Conservation (phyloP, 2,113 vertebrate genomes). For the Bombycilla garrulus region DNA sequence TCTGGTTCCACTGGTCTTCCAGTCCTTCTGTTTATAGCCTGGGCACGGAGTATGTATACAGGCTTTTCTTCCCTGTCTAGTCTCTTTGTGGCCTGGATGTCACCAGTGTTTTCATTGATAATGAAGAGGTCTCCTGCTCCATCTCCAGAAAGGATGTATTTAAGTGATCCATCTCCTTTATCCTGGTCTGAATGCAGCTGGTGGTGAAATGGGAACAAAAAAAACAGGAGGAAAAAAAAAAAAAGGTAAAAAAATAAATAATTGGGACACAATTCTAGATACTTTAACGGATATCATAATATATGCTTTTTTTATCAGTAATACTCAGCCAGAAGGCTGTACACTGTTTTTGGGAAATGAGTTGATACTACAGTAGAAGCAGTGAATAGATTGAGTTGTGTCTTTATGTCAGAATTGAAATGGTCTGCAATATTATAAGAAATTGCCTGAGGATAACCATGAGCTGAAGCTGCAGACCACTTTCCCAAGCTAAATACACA, state of each 20-base stretch:
- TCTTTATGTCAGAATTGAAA: not conserved
- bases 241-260: slow-evolving; percentile 29
- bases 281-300: not conserved
- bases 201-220: slow-evolving; percentile 46
- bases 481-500: not conserved
- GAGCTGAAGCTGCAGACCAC: not conserved
- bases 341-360: not conserved
- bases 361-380: not conserved
- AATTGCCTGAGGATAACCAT: not conserved
- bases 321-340: not conserved
- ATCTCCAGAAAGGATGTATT: slow-evolving; percentile 93
- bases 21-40: slow-evolving; percentile 88
- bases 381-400: not conserved
- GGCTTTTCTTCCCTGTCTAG: slow-evolving; percentile 94
- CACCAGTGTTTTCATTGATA: slow-evolving; percentile 95
- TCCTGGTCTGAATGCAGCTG: slow-evolving; percentile 96
- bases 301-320: not conserved
- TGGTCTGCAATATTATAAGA: not conserved
- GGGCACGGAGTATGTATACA: slow-evolving; percentile 89
- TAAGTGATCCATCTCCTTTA: slow-evolving; percentile 88
- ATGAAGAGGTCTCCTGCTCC: slow-evolving; percentile 93
- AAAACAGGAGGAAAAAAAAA: slow-evolving; percentile 22
- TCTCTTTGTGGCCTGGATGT: slow-evolving; percentile 94
- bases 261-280: not conserved
- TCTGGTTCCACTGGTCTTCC: slow-evolving; percentile 90